Conservation (phyloP, 2,888 invertebrate genomes). For the Liopterus haemorrhoidalis region DNA sequence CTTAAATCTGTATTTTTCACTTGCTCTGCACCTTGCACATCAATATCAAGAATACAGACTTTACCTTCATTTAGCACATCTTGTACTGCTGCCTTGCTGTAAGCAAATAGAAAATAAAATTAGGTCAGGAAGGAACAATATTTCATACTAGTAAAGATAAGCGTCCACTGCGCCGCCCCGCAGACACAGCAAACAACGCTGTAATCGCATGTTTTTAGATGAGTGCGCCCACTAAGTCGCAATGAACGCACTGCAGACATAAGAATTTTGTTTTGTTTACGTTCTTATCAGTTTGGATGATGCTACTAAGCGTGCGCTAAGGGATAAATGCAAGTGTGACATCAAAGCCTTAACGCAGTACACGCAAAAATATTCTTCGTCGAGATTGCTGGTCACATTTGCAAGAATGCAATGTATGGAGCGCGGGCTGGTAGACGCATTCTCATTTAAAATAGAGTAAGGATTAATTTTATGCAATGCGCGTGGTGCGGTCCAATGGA, state of each 20-base stretch:
- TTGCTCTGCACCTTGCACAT: conserved; percentile 89
- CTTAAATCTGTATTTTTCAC: conserved; percentile 76
- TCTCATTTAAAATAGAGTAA: too few species aligned
- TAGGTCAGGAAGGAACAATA: neutral
- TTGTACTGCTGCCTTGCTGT: conserved; percentile 27
- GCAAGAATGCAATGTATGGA: too few species aligned
- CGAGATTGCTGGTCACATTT: too few species aligned
- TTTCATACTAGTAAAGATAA: neutral
- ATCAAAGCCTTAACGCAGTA: too few species aligned
- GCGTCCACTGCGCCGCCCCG: neutral
- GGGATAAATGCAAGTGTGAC: too few species aligned
- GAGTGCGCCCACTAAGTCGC: neutral
- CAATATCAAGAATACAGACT: conserved; percentile 90
- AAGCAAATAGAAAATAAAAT: neutral
- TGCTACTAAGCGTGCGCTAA: too few species aligned
- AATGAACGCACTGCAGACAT: neutral
- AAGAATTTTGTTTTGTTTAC: too few species aligned
- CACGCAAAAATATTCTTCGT: too few species aligned
- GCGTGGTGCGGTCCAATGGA: too few species aligned
- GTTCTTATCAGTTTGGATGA: too few species aligned
- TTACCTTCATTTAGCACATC: conserved; percentile 12
- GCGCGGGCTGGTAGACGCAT: too few species aligned
- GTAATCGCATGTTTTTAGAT: conserved; percentile 67
- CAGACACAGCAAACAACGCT: conserved; percentile 32
- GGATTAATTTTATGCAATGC: too few species aligned